Base-by-base conservation (phyloP, 2,797 vertebrate genomes). In the Alosa sapidissima region DNA sequence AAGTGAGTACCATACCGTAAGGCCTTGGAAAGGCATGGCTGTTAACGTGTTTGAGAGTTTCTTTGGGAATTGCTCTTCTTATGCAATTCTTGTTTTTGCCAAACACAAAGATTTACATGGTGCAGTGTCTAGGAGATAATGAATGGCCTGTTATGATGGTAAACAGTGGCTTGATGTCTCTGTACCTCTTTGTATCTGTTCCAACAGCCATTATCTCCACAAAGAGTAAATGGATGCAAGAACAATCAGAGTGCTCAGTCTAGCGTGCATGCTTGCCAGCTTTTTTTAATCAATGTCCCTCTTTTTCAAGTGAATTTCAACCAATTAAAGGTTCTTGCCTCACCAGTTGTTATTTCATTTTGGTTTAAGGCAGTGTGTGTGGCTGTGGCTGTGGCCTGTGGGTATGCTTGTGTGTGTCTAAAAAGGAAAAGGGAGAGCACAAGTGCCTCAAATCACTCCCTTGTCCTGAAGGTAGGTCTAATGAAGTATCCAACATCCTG, bases 41-140 rank as follows among this genome's bases (percentile, higher is more conserved):
- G 72, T 47, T 45, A 21, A 45, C 41, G 19, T 78, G 54, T 41
- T 78, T 72, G 36, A 41, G 11, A 41, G 28, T 72, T 14, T 41
- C 13, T 78, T 78, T 45, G 72, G 41, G 41, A 47, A 36, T 21
- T 0, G 16, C 5, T 14, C 36, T n/a, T 24, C 24, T 72, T 13
- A 21, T 41, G 19, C 14, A 78, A 21, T 78, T 78, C 72, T 78
- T 78, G 72, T 78, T 78, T 78, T 78, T 19, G 72, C 36, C 72
- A 78, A 47, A 47, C 36, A 41, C 33, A 19, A 8, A 45, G 19
- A 21, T 78, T 78, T 21, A 45, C 13, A 47, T 36, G 72, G 41
- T 3, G 10, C 11, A n/a, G 65, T 36, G 28, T 72, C 13, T 72
- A 41, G 33, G 5, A 72, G 11, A 36, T 41, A 72, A 72, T 47